Evolutionary conservation across 2,113 vertebrate species (phyloP).

Genomic region (Actenoides hombroni): DNA sequence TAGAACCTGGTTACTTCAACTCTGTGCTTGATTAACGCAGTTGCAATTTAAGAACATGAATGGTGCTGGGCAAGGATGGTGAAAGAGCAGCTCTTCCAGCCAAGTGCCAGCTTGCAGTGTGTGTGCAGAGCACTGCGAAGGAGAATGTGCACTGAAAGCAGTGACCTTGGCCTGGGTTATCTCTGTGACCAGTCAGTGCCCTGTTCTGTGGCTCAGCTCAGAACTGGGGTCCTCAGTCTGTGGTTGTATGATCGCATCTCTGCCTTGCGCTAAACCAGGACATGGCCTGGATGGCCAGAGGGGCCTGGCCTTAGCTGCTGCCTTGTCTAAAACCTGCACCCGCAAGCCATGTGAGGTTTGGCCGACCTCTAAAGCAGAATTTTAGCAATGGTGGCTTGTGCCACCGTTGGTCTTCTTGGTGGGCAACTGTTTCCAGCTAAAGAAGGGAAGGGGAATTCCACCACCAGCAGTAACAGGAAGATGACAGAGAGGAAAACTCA

Average conservation of each 20-base stretch:
- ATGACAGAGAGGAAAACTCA: too few relatives aligned
- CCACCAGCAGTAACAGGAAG: fast-evolving
- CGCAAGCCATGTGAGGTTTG: fast-evolving
- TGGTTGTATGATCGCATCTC: fast-evolving
- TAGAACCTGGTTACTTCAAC: background rate
- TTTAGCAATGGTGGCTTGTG: background rate
- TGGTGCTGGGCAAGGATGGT: background rate
- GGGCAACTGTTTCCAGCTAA: background rate
- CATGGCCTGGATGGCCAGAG: fast-evolving
- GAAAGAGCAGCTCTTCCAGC: too few relatives aligned
- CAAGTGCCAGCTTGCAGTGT: too few relatives aligned
- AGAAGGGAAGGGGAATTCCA: background rate
- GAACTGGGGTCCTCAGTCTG: too few relatives aligned
- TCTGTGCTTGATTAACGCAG: too few relatives aligned
- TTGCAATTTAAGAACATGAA: background rate
- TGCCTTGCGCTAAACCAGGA: background rate
- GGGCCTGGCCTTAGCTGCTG: background rate
- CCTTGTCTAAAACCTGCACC: background rate
- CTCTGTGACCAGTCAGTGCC: background rate
- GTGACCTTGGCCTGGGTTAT: background rate
- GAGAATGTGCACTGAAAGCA: background rate
- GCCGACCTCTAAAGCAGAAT: too few relatives aligned
- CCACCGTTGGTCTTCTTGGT: fast-evolving
- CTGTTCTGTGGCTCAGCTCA: background rate
- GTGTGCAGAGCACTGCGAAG: too few relatives aligned